Conservation (phyloP, 2,888 invertebrate species). For the Drosophila yooni region DNA sequence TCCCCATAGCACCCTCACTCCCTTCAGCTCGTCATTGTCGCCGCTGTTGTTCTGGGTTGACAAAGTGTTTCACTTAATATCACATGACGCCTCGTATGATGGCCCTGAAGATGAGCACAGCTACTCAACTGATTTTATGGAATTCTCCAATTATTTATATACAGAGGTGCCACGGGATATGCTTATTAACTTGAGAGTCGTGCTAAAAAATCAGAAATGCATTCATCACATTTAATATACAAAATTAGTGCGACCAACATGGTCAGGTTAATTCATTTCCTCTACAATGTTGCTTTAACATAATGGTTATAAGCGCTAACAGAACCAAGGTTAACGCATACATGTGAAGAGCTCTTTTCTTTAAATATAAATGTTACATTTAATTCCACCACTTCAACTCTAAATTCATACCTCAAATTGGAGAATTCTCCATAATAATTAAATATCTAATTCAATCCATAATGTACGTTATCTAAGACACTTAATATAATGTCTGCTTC, state of each 20-base stretch:
- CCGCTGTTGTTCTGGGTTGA: slow-evolving; percentile 65
- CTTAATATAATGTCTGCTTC: not conserved
- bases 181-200: slow-evolving; percentile 37
- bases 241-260: not conserved
- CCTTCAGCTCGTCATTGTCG: slow-evolving; percentile 17
- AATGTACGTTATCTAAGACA: not conserved
- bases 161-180: slow-evolving; percentile 41
- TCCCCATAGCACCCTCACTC: not conserved
- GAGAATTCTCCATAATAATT: not conserved
- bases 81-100: slow-evolving; percentile 74
- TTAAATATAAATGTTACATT: not conserved
- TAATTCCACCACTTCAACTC: not conserved
- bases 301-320: not conserved
- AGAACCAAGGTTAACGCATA: not conserved
- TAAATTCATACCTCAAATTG: not conserved
- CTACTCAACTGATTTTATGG: slow-evolving; percentile 59
- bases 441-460: not conserved
- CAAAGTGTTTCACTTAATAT: slow-evolving; percentile 83
- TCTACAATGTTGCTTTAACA: not conserved
- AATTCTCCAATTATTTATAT: slow-evolving; percentile 36
- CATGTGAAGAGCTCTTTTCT: not conserved
- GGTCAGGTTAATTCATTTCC: not conserved
- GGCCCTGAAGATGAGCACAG: slow-evolving; percentile 58
- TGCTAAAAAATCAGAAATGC: not conserved
- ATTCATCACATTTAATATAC: not conserved